These are phyloP conservation scores for Octonoba sinensis DNA, from an alignment of 2,888 invertebrate species.

Conservation along the genomic window DNA sequence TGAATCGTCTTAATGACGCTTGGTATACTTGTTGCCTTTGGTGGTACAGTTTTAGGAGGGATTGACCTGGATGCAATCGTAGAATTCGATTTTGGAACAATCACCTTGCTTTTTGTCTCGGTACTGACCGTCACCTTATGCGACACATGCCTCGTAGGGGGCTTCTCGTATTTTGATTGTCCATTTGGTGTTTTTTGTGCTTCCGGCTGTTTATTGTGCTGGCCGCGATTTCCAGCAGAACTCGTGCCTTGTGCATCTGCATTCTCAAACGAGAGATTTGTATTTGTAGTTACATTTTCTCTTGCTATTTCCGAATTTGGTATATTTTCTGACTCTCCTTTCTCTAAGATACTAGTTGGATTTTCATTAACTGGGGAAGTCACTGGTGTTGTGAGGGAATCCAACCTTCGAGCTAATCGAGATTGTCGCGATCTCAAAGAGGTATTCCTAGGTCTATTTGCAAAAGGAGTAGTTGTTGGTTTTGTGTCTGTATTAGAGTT, in stretches of 20 bases:
- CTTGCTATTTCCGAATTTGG: background rate
- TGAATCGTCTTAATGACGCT: conserved; percentile 55
- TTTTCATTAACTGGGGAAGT: conserved; percentile 29
- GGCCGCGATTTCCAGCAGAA: background rate
- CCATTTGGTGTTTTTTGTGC: too few species aligned
- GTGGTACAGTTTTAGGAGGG: background rate
- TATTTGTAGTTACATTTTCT: background rate
- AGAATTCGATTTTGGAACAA: conserved; percentile 36
- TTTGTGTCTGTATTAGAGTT: background rate
- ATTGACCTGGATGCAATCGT: conserved; percentile 5
- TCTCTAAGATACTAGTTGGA: background rate
- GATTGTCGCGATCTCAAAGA: conserved; percentile 53
- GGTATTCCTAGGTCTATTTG: conserved; percentile 21
- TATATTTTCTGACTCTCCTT: background rate
- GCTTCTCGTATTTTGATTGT: background rate
- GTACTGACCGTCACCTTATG: conserved; percentile 56
- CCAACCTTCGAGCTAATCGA: conserved; percentile 41
- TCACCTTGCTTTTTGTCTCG: conserved; percentile 38
- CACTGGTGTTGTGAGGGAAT: conserved; percentile 43
- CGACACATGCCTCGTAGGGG: conserved; percentile 10
- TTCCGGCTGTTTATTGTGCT: background rate
- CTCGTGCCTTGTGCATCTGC: background rate
- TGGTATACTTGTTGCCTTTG: conserved; percentile 40
- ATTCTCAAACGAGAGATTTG: conserved; percentile 1
- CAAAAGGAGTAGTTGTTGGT: background rate